Evolutionary conservation across 2,888 invertebrate species (phyloP).

Genomic region (Nesidiocoris tenuis): DNA sequence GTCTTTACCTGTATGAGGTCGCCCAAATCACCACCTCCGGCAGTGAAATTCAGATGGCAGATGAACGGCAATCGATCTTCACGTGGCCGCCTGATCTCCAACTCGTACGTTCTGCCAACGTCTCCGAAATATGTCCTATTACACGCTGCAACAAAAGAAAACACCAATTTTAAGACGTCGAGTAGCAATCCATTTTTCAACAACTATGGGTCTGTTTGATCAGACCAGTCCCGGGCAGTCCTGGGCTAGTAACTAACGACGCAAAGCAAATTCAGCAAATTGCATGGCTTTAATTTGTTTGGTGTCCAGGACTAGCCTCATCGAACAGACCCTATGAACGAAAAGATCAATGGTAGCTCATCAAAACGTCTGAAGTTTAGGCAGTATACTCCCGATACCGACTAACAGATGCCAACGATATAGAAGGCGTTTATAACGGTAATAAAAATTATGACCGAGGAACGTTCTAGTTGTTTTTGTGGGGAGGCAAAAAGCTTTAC

Average conservation of each 20-base stretch:
- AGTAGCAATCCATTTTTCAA: neutral
- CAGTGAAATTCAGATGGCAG: slow-evolving; percentile 81
- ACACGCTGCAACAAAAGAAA: slow-evolving; percentile 63
- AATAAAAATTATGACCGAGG: neutral
- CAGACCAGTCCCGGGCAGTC: no score
- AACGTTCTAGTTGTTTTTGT: neutral
- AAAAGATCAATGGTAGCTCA: no score
- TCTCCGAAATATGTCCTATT: slow-evolving; percentile 81
- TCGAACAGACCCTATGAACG: no score
- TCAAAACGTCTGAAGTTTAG: no score
- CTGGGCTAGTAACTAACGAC: neutral
- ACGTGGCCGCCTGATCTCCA: slow-evolving; percentile 72
- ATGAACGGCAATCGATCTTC: slow-evolving; percentile 75
- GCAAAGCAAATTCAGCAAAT: no score
- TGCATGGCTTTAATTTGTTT: neutral
- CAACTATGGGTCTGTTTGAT: no score
- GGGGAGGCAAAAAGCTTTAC: neutral
- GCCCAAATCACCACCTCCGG: slow-evolving; percentile 73
- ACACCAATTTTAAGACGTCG: neutral
- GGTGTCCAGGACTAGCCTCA: neutral
- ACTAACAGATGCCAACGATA: neutral
- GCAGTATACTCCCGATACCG: neutral
- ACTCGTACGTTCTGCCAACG: slow-evolving; percentile 75
- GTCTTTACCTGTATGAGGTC: slow-evolving; percentile 77
- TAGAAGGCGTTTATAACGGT: neutral